These are phyloP conservation scores for Manis crassicaudata DNA, from an alignment of 2,797 vertebrate genomes.

Conservation along the genomic window DNA sequence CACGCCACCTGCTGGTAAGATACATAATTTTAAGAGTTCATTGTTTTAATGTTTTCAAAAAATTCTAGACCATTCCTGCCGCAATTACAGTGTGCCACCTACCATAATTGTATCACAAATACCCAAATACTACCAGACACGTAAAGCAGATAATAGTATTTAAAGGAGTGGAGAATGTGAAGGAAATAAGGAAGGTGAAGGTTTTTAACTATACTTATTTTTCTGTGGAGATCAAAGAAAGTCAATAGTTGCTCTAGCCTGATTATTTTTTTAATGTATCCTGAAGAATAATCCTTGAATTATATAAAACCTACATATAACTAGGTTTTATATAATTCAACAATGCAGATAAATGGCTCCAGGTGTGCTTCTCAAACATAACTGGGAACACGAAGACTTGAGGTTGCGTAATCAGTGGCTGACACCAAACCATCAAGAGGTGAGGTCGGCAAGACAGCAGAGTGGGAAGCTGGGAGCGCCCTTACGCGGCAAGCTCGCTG, in stretches of 20 bases:
- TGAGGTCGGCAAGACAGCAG: background rate
- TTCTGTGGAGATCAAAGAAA: background rate
- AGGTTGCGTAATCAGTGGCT: background rate
- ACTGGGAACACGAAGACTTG: background rate
- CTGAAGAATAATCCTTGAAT: background rate
- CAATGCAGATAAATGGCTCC: background rate
- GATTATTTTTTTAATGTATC: background rate
- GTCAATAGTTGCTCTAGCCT: background rate
- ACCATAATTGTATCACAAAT: background rate
- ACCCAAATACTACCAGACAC: background rate
- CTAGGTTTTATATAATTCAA: background rate
- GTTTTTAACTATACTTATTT: background rate
- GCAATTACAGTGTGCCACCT: background rate
- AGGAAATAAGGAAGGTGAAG: background rate
- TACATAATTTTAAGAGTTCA: background rate
- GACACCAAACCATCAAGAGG: background rate
- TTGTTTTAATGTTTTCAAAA: background rate
- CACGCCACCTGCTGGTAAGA: slow-evolving; percentile 66
- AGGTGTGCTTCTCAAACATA: background rate
- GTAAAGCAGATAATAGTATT: background rate
- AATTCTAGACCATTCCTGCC: background rate
- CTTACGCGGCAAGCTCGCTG: no score
- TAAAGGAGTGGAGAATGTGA: background rate
- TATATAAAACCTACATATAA: background rate
- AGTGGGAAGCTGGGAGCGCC: background rate